Conservation (phyloP, 2,797 vertebrate species). For the Phylloscopus collybita region DNA sequence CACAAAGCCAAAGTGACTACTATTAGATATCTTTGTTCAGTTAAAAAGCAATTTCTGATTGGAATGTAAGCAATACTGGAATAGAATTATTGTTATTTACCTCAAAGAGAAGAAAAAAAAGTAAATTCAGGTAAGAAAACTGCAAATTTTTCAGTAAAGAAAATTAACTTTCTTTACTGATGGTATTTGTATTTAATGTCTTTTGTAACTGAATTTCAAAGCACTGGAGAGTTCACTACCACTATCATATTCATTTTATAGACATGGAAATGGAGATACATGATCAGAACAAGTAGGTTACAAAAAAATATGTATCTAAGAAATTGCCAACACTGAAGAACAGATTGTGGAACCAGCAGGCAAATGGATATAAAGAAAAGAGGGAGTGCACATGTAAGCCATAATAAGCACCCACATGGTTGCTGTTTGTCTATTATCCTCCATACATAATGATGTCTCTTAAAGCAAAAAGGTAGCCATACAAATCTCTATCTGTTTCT, state of each 20-base stretch:
- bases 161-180: neutral
- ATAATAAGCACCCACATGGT: neutral
- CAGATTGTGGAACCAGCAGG: conserved; percentile 38
- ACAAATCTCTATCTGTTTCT: neutral
- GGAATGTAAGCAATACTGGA: neutral
- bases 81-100: neutral
- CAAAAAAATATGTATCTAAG: neutral
- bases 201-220: conserved; percentile 23
- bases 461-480: neutral
- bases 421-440: neutral
- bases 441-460: neutral
- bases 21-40: neutral
- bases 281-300: neutral
- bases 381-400: neutral
- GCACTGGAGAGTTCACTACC: neutral
- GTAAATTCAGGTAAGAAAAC: neutral
- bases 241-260: neutral
- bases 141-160: neutral
- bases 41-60: neutral
- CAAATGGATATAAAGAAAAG: conserved; percentile 23
- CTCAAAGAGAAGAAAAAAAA: neutral
- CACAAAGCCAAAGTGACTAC: neutral
- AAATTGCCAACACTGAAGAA: conserved; percentile 13
- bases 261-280: neutral
- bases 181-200: neutral